Base-by-base conservation (phyloP, 2,113 vertebrate genomes). In the Miniopterus natalensis region DNA sequence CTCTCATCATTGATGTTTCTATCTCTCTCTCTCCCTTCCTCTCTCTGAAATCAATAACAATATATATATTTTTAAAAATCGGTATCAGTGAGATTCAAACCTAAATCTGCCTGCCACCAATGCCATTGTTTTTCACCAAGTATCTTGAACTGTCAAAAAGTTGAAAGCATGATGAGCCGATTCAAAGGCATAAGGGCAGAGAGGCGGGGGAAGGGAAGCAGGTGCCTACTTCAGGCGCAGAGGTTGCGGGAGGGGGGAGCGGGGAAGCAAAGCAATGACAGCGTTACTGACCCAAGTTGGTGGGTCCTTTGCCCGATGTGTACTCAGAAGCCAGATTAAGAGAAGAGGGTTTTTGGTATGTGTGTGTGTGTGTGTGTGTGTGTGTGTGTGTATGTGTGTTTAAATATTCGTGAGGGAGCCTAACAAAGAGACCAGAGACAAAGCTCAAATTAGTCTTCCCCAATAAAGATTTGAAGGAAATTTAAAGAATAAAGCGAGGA, bases 111-210 rank as follows among this genome's bases (percentile, higher is more conserved):
- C 36, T 63, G 71, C 78, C 23, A 51, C 18, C 51, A 61, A 83
- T 23, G 7, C 40, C 18, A 53, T 25, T 25, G 40, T 71, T 71
- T 25, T 42, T 71, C 21, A 71, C 40, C 17, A 90, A 79, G 45
- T 80, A 51, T 78, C 84, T 53, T 93, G 55, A 92, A 36, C 47
- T 84, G 51, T 93, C 31, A 93, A 53, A 80, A 84, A 45, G 23
- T 57, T 86, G 42, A 71, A 94, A 74, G 21, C 29, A 78, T 36
- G 23, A 65, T 80, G 59, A 88, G 1, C 7, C 36, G 79, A 51
- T 84, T 90, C 63, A 84, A 88, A 29, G 36, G 36, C 63, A 1
- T 36, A 36, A 40, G 57, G 70, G 49, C 92, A 36, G 29, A 70
- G 70, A 84, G 66, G 36, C 75, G 29, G 55, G 31, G 51, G 70